These are phyloP conservation scores for Pristionchus mayeri DNA, from an alignment of 2,888 invertebrate genomes.

Conservation along the genomic window DNA sequence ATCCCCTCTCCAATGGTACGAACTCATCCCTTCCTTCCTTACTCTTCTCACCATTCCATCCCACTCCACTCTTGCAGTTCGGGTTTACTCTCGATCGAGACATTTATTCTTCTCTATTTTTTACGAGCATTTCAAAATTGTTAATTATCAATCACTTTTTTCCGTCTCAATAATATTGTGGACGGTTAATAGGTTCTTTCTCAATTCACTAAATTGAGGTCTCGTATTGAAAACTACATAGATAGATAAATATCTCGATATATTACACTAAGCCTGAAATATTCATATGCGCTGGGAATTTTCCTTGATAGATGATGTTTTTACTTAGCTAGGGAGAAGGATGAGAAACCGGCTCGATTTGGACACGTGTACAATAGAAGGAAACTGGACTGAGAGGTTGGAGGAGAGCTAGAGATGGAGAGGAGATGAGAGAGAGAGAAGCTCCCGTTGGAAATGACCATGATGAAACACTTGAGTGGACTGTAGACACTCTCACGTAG, in stretches of 20 bases:
- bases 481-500: not conserved
- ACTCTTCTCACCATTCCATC: not conserved
- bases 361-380: slow-evolving; percentile 18
- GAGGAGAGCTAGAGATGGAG: not conserved
- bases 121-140: no score
- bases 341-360: not conserved
- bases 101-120: no score
- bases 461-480: not conserved
- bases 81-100: not conserved
- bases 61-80: not conserved
- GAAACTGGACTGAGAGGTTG: slow-evolving; percentile 10
- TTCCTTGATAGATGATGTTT: not conserved
- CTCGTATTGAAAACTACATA: no score
- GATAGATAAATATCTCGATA: no score
- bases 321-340: slow-evolving; percentile 21
- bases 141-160: no score
- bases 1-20: slow-evolving; percentile 70
- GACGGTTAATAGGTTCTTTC: no score
- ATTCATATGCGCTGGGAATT: not conserved
- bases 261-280: no score
- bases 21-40: not conserved
- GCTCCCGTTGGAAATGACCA: not conserved
- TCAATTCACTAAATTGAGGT: no score
- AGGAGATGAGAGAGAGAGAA: not conserved
- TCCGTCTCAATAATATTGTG: no score